Evolutionary conservation across 1,140 invertebrate genomes (phyloP).

Genomic region (Drosophila busckii): DNA sequence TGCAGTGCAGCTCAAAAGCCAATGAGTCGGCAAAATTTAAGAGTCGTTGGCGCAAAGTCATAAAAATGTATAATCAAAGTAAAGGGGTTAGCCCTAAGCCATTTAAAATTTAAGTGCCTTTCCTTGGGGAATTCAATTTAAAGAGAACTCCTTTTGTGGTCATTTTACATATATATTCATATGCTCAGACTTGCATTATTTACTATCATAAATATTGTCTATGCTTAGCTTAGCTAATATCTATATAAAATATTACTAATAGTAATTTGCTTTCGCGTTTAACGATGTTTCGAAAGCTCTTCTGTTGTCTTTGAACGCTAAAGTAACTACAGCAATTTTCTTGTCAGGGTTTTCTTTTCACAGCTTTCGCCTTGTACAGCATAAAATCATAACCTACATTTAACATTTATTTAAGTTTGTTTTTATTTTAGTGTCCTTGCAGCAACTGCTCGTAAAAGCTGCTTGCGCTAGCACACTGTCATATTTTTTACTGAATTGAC

Average conservation of each 20-base stretch:
- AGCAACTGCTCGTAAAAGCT: constrained; percentile 33
- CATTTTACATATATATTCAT: too few relatives aligned
- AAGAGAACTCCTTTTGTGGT: too few relatives aligned
- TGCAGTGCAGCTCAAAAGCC: constrained; percentile 25
- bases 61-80: constrained; percentile 49
- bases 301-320: constrained; percentile 7
- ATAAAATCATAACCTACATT: constrained; percentile 66
- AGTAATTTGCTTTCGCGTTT: constrained; percentile 16
- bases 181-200: too few relatives aligned
- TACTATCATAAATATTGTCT: too few relatives aligned
- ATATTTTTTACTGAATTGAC: constrained; percentile 64
- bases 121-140: background rate
- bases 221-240: too few relatives aligned
- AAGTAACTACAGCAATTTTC: constrained; percentile 17
- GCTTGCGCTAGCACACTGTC: constrained; percentile 53
- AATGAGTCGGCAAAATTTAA: constrained; percentile 75
- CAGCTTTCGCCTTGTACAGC: constrained; percentile 23
- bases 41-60: constrained; percentile 46
- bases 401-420: constrained; percentile 52
- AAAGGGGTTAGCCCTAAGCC: constrained; percentile 40
- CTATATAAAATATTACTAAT: constrained; percentile 17
- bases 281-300: background rate
- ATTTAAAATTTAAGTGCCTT: constrained; percentile 68
- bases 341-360: constrained; percentile 6
- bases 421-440: constrained; percentile 23